phyloP scores from a whole-genome alignment of 1,140 invertebrate genomes.

The Lanistes nyassanus region DNA sequence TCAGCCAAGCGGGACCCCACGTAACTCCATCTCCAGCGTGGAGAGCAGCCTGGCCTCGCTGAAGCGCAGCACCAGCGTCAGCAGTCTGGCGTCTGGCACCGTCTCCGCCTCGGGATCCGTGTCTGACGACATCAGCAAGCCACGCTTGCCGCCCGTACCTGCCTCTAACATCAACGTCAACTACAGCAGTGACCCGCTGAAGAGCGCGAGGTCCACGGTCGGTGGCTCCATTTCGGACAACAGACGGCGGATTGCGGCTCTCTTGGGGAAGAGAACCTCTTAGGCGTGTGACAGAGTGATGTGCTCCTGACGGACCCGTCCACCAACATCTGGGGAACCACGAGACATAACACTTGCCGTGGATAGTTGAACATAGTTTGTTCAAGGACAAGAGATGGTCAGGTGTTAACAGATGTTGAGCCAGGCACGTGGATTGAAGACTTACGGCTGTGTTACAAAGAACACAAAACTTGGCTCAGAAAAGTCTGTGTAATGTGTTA shows the following conservation, averaged over 20 bases:
- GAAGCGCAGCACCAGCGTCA: slow-evolving; percentile 15
- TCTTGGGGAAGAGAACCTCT: slow-evolving; percentile 35
- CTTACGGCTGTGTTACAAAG: no score
- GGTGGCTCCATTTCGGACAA: slow-evolving; percentile 36
- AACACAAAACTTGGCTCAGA: no score
- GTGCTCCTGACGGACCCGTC: background rate
- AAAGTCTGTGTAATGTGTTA: no score
- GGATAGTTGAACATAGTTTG: no score
- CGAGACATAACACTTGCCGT: background rate
- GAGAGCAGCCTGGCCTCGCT: slow-evolving; percentile 15
- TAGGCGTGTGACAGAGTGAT: background rate
- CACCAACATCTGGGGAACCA: background rate
- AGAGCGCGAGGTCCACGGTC: slow-evolving; percentile 30
- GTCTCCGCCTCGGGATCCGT: slow-evolving; percentile 18
- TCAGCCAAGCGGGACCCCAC: slow-evolving; percentile 2
- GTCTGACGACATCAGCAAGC: slow-evolving; percentile 9
- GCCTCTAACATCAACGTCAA: slow-evolving; percentile 30
- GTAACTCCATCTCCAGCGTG: background rate
- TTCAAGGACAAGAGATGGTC: no score
- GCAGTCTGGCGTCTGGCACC: slow-evolving; percentile 7
- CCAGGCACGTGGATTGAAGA: no score
- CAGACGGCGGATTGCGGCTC: slow-evolving; percentile 38
- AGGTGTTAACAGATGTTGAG: no score
- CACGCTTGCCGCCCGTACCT: slow-evolving; percentile 23
- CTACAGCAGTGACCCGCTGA: slow-evolving; percentile 36